Conservation (phyloP, 2,888 invertebrate species). For the Megastigmus dorsalis region DNA sequence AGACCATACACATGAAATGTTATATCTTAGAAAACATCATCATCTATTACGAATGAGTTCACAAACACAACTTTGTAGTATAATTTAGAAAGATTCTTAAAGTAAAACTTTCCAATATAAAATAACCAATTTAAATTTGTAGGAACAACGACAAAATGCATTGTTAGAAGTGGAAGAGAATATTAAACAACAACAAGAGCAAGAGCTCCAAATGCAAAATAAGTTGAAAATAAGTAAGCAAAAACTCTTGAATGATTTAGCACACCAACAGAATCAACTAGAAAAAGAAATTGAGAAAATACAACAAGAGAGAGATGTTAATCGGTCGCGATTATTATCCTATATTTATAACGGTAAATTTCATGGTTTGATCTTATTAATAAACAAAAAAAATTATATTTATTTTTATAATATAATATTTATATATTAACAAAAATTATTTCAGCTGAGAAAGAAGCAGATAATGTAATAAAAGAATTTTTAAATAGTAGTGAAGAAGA, state of each 20-base stretch:
- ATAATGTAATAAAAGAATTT: constrained; percentile 81
- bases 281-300: constrained; percentile 82
- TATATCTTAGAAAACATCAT: constrained; percentile 16
- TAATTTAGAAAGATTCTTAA: background rate
- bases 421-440: constrained; percentile 3
- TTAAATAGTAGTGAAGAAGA: constrained; percentile 79
- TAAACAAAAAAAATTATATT: constrained; percentile 9
- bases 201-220: constrained; percentile 81
- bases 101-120: background rate
- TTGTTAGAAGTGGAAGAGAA: constrained; percentile 79
- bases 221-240: constrained; percentile 80
- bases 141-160: constrained; percentile 77
- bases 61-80: constrained; percentile 13
- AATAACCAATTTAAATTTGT: constrained; percentile 58
- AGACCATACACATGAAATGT: constrained; percentile 30
- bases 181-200: constrained; percentile 79
- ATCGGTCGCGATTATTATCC: constrained; percentile 66
- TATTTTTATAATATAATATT: background rate
- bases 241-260: constrained; percentile 78
- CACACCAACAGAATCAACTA: constrained; percentile 80
- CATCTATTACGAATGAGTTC: constrained; percentile 27
- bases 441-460: constrained; percentile 81
- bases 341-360: constrained; percentile 67
- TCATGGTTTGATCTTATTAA: background rate
- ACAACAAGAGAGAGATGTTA: constrained; percentile 80